Base-by-base conservation (phyloP, 2,888 invertebrate genomes). In the Phlogophora meticulosa region DNA sequence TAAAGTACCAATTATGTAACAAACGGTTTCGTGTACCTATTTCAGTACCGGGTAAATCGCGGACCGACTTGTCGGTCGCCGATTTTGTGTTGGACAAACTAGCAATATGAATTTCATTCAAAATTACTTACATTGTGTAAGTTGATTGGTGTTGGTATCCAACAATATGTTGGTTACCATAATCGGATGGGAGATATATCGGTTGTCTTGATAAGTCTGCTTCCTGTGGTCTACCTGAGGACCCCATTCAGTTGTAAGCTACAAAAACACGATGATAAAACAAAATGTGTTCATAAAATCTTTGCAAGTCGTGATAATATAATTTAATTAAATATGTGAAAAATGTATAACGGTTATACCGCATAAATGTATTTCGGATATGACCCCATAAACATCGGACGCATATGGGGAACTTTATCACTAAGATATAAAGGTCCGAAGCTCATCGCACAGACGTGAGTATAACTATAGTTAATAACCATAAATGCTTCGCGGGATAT, bases 241-340 rank as follows among this genome's bases (percentile, higher is more conserved):
- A 46, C 34, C 34, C 10, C 20, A 45, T 46, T 51, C 42, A 67
- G 24, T 32, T 24, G 34, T 53, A 13, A 17, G 17, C 53, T 38
- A 46, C 46, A 32, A 46, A 17, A 46, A 49, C 9, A 42, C 20
- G 1, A 34, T 40, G n/a, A n/a, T n/a, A 34, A 49, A 38, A 51
- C 4, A 51, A 43, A 48, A 68, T 76, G 76, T 70, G 69, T 70
- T 70, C 76, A 75, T 49, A 51, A 67, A 68, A 73, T 51, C 49
- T 71, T 38, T 11, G 15, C 32, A 45, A 71, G 62, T 66, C 38
- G 66, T 61, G 62, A 61, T 72, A 72, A 38, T 28, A 40, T 61
- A 61, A 73, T n/a, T 68, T 64, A 64, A 64, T 73, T 62, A 63
- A 43, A 32, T 20, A 49, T 38, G 13, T 48, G 11, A 22, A 24